These are phyloP conservation scores for Drosophila cardini DNA, from an alignment of 1,140 invertebrate genomes.

Conservation along the genomic window DNA sequence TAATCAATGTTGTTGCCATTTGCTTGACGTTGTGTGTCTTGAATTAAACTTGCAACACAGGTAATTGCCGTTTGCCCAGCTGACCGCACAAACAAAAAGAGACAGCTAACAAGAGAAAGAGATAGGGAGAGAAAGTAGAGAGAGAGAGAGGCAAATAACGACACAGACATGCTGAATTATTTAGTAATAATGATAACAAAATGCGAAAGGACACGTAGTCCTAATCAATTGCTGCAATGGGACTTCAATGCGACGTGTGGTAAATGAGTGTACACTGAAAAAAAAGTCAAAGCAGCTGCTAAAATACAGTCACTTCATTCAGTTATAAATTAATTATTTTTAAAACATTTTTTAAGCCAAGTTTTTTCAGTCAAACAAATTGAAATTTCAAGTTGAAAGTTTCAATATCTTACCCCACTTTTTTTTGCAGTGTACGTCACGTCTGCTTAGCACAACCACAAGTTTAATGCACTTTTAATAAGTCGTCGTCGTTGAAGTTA, in stretches of 20 bases:
- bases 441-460: conserved; percentile 26
- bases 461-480: conserved; percentile 82
- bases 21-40: conserved; percentile 8
- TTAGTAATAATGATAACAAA: conserved; percentile 61
- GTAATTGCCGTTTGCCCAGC: conserved; percentile 52
- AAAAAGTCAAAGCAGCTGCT: too few species aligned
- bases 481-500: conserved; percentile 18
- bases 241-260: conserved; percentile 34
- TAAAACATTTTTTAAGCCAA: too few species aligned
- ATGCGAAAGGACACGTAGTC: conserved; percentile 61
- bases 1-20: conserved; percentile 54
- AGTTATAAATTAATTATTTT: too few species aligned
- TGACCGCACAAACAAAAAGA: conserved; percentile 28
- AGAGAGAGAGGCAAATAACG: conserved; percentile 8
- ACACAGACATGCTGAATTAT: conserved; percentile 67
- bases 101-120: neutral
- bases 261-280: neutral
- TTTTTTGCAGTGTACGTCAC: neutral
- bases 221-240: conserved; percentile 73
- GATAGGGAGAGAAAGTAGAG: neutral
- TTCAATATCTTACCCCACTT: too few species aligned
- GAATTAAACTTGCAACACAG: conserved; percentile 18
- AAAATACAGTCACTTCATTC: too few species aligned
- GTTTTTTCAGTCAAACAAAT: too few species aligned
- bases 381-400: too few species aligned